Conservation (phyloP, 2,797 vertebrate species). For the Microctenopoma stevenorrisi region DNA sequence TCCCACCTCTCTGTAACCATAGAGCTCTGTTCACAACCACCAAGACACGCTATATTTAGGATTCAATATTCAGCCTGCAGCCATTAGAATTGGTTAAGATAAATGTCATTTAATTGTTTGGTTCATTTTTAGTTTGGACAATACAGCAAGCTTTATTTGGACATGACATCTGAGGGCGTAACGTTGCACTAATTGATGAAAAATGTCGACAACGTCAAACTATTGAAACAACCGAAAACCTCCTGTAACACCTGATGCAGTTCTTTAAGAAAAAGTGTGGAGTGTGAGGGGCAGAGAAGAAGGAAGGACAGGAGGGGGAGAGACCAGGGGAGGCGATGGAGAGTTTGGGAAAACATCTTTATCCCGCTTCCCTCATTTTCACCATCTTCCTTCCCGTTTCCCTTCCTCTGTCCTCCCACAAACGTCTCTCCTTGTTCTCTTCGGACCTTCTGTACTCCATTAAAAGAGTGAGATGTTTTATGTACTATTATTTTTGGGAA, state of each 20-base stretch:
- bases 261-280: conserved; percentile 44
- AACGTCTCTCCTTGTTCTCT: conserved; percentile 7
- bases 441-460: conserved; percentile 30
- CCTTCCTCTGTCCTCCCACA: neutral
- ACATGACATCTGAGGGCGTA: conserved; percentile 85
- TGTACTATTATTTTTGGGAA: conserved; percentile 43
- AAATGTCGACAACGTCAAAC: conserved; percentile 63
- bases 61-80: conserved; percentile 85
- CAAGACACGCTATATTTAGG: conserved; percentile 74
- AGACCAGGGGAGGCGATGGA: neutral
- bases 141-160: conserved; percentile 90
- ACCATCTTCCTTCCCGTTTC: neutral
- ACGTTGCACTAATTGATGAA: conserved; percentile 80
- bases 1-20: conserved; percentile 78
- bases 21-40: conserved; percentile 85
- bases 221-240: conserved; percentile 67
- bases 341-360: neutral
- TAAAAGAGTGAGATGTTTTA: conserved; percentile 48
- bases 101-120: conserved; percentile 37
- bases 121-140: conserved; percentile 57
- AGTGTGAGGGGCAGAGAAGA: conserved; percentile 28
- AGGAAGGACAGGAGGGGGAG: neutral
- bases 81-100: conserved; percentile 64
- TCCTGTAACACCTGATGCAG: conserved; percentile 71
- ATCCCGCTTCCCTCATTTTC: neutral